Conservation (phyloP, 2,797 vertebrate species). For the Sebastes jordani region DNA sequence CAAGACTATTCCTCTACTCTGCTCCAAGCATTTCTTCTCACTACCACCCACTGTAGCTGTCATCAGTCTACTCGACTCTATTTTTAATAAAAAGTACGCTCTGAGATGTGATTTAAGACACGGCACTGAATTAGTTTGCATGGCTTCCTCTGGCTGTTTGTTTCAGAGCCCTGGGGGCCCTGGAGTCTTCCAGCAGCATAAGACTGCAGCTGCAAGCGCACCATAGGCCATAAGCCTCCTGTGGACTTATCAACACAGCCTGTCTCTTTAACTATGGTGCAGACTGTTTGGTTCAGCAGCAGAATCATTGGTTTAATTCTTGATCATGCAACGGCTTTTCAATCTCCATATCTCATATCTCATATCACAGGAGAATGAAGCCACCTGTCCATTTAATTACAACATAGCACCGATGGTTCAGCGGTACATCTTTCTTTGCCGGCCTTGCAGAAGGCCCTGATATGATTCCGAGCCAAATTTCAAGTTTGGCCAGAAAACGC, state of each 20-base stretch:
- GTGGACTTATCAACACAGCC: constrained; percentile 20
- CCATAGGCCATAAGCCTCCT: constrained; percentile 14
- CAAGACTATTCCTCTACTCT: constrained; percentile 2
- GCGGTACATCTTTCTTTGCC: neutral
- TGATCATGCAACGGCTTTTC: neutral
- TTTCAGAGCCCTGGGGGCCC: constrained; percentile 22
- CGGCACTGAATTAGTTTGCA: neutral
- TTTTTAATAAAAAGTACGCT: constrained; percentile 15
- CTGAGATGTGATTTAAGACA: constrained; percentile 23
- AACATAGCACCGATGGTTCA: neutral
- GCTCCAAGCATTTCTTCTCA: constrained; percentile 35
- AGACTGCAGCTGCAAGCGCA: constrained; percentile 14
- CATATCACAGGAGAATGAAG: constrained; percentile 17
- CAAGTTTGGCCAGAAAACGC: constrained; percentile 37
- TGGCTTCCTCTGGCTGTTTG: constrained; percentile 46
- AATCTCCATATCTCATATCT: neutral
- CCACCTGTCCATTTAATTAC: constrained; percentile 32
- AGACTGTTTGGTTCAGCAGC: neutral
- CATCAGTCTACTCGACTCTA: constrained; percentile 2
- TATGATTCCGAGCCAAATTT: constrained; percentile 43
- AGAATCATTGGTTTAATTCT: neutral
- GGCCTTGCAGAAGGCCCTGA: constrained; percentile 20
- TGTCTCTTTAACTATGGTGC: neutral
- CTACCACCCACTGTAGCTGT: constrained; percentile 25
- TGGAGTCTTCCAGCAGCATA: neutral